A percentile compares a stretch with the other conserved stretches of the same genome.
phyloP scores from a whole-genome alignment of 2,888 invertebrate genomes.

The Acrocera orbiculus region DNA sequence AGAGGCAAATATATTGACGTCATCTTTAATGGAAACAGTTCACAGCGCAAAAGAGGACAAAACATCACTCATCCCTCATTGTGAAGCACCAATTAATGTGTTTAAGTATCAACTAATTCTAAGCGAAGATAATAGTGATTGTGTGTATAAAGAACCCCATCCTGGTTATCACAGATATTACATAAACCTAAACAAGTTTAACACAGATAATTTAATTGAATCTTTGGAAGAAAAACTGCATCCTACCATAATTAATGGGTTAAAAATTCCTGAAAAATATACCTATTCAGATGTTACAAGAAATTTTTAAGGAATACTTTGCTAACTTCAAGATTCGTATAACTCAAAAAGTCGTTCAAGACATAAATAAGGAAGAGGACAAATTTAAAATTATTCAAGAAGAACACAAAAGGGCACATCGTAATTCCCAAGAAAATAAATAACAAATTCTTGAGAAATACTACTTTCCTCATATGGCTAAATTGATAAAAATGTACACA shows the following conservation, averaged over 20 bases:
- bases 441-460: slow-evolving; percentile 1
- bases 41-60: not conserved
- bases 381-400: slow-evolving; percentile 5
- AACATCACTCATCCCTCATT: slow-evolving; percentile 1
- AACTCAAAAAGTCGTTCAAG: slow-evolving; percentile 4
- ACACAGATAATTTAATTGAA: not conserved
- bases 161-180: not conserved
- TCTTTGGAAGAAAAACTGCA: not conserved
- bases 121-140: not conserved
- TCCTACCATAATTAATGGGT: slow-evolving; percentile 3
- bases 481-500: not conserved
- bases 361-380: slow-evolving; percentile 3
- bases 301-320: slow-evolving; percentile 4
- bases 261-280: slow-evolving; percentile 5
- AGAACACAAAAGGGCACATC: slow-evolving; percentile 6
- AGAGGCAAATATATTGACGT: not conserved
- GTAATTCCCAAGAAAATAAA: slow-evolving; percentile 3
- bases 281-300: slow-evolving; percentile 6
- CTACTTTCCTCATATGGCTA: slow-evolving; percentile 1
- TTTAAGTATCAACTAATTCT: not conserved
- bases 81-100: not conserved
- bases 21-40: not conserved
- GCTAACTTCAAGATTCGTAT: slow-evolving; percentile 1
- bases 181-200: not conserved
- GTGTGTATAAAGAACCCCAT: slow-evolving; percentile 2